Conservation (phyloP, 2,113 vertebrate species). For the Chrysochloris asiatica region DNA sequence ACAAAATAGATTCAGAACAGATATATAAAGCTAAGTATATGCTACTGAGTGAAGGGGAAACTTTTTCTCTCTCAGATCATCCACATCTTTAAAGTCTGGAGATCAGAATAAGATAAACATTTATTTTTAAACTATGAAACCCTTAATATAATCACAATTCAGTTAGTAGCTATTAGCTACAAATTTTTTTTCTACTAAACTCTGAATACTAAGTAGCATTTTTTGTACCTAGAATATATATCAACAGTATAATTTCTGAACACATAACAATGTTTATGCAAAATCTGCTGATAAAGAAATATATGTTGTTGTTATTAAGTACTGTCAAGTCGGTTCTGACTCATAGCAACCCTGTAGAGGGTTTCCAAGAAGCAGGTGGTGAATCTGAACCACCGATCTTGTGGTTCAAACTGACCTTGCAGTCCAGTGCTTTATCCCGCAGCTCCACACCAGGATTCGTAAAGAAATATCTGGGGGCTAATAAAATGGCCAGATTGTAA, state of each 20-base stretch:
- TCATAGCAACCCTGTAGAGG: too few relatives aligned
- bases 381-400: too few relatives aligned
- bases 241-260: background rate
- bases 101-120: background rate
- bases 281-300: conserved; percentile 3
- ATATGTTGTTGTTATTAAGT: too few relatives aligned
- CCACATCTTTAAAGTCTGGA: background rate
- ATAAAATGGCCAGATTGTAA: conserved; percentile 26
- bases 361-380: too few relatives aligned
- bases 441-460: too few relatives aligned
- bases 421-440: too few relatives aligned
- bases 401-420: too few relatives aligned
- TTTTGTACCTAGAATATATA: conserved; percentile 53
- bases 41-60: background rate
- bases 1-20: conserved; percentile 22
- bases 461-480: background rate
- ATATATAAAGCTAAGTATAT: conserved; percentile 5
- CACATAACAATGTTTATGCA: background rate
- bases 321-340: too few relatives aligned
- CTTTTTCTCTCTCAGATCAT: background rate
- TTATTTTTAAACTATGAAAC: conserved; percentile 14
- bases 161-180: conserved; percentile 46
- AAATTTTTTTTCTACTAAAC: conserved; percentile 51
- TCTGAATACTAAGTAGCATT: conserved; percentile 55
- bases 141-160: conserved; percentile 53